Conservation (phyloP, 2,113 vertebrate genomes). For the Eubucco bourcierii region DNA sequence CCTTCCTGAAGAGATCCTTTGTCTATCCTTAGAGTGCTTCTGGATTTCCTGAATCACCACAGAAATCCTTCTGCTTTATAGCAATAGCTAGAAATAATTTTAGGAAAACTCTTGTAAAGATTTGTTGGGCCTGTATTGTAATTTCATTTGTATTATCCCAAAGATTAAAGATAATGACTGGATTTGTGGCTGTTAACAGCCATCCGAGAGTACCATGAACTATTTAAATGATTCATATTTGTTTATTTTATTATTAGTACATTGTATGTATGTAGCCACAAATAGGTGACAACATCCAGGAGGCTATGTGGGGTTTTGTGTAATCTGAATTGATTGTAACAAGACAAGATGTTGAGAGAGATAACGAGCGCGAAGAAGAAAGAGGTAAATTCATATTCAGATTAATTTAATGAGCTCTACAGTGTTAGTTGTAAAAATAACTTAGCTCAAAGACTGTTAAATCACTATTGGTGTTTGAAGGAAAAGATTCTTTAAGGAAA, state of each 20-base stretch:
- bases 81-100: not conserved
- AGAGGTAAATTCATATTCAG: conserved; percentile 4
- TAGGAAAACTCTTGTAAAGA: not conserved
- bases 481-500: not conserved
- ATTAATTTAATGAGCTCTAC: conserved; percentile 7
- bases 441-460: not conserved
- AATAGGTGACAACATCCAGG: conserved; percentile 24
- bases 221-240: not conserved
- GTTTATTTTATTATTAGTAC: conserved; percentile 6
- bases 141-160: not conserved
- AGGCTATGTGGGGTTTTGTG: not conserved
- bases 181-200: not conserved
- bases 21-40: not conserved
- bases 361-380: not conserved
- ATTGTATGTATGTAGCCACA: not conserved
- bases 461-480: not conserved
- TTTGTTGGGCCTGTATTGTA: not conserved
- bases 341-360: not conserved
- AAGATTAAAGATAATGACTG: not conserved
- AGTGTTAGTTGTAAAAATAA: conserved; percentile 2
- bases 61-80: not conserved
- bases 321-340: conserved; percentile 16
- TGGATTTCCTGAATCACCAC: not conserved
- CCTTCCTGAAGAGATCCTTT: not conserved
- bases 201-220: not conserved